Base-by-base conservation (phyloP, 2,888 invertebrate genomes). In the Fabriciana adippe region DNA sequence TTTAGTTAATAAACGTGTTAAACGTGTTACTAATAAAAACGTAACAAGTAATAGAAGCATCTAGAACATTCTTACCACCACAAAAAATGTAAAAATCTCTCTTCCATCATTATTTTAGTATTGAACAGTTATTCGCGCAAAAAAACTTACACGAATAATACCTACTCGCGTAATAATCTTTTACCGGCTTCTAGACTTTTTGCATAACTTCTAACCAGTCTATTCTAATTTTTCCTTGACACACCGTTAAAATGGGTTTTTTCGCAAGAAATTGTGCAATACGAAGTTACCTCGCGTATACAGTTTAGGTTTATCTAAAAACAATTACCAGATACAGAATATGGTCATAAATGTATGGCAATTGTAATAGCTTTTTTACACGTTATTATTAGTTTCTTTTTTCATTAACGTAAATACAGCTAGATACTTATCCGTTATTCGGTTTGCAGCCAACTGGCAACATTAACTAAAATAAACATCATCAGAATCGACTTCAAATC, bases 181-280 rank as follows among this genome's bases (percentile, higher is more conserved):
- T 71, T 66, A 21, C 59, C 53, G 48, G n/a, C 31, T 45, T 57
- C 16, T 53, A 15, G 67, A 59, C 26, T 72, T 73, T 74, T 72
- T 73, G 62, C 69, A 71, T 71, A 72, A 74, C 70, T 26, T 26
- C 26, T 57, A 63, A 35, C 68, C 62, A 56, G 55, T 71, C 68
- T 71, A 73, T 70, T 67, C 70, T 72, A 71, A 73, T 69, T 70
- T 74, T 56, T 64, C 75, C 75, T 76, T 76, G 76, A 75, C 73
- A 73, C 65, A 70, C 67, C 70, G 72, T 72, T 70, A 68, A 66
- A 71, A 55, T 51, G 55, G 66, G 61, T 66, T 61, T 64, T 73
- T 75, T 70, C 63, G 67, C 55, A 71, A 73, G 21, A 51, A 51
- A 31, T 72, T 70, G 47, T 31, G 56, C 50, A 70, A 69, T 26